Percentiles rank a stretch among this genome's conserved stretches.
Evolutionary conservation across 2,113 vertebrate species (phyloP).

Genomic region (Sardina pilchardus): DNA sequence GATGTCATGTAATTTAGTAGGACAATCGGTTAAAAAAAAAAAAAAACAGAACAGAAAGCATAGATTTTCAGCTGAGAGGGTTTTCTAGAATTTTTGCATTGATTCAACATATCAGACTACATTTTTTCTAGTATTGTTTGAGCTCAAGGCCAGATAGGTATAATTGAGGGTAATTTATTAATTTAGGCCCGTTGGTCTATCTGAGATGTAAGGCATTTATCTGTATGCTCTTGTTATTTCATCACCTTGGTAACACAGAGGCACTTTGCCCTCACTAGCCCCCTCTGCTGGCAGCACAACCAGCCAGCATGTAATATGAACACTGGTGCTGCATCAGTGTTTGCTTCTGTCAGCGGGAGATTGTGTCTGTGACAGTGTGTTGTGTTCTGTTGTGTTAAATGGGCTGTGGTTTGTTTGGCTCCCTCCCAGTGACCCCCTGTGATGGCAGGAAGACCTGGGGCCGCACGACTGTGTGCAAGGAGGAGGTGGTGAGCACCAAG

Average conservation of each 20-base stretch:
- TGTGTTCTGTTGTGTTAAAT: background rate
- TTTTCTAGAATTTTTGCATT: no score
- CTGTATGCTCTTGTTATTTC: background rate
- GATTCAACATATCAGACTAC: background rate
- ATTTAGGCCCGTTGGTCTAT: no score
- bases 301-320: background rate
- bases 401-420: background rate
- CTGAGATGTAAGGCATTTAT: background rate
- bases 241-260: background rate
- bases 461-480: constrained; percentile 78
- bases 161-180: background rate
- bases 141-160: background rate
- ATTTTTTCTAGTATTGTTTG: background rate
- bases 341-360: background rate
- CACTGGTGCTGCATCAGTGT: background rate
- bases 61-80: background rate
- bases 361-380: background rate
- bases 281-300: background rate
- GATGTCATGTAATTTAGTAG: background rate
- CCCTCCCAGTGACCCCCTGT: constrained; percentile 79
- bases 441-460: constrained; percentile 87
- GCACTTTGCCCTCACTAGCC: background rate
- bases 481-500: constrained; percentile 79
- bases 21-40: background rate
- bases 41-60: background rate